Evolutionary conservation across 1,140 invertebrate genomes (phyloP), one percentile per base, ranked within the genome.

Genomic region (Arctopsyche grandis): DNA sequence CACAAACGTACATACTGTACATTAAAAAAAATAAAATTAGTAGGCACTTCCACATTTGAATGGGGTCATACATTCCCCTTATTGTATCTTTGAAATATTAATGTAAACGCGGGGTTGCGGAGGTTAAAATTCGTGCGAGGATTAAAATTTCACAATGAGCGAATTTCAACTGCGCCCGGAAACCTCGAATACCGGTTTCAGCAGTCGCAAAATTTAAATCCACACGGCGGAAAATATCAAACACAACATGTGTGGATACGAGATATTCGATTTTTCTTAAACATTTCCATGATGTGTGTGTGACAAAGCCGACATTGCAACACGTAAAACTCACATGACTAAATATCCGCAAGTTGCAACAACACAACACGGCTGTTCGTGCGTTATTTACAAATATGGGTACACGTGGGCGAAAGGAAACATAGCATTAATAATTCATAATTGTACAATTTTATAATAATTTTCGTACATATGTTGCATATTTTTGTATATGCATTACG

Each of bases 311-410:
- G 63, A 66, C 63, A 66, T 66, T 66, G 63, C 63, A 10, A 66
- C 21, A 29, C 24, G 63, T 66, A 66, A 29, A 66, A 10, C 63
- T 60, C 9, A 16, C 9, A 21, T 21, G 56, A 21, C 21, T 19
- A 21, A 60, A 60, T 21, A 21, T 60, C 56, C 56, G 56, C 56
- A 60, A 16, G 63, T 26, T 66, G 21, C 24, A 22, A 66, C 63
- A 63, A 7, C 5, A 16, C 69, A 19, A 5, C 63, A 21, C 14
- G 22, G 4, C 1, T 22, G 43, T 44, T 16, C 16, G 29, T 71
- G 38, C 43, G n/a, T 46, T 46, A 44, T 52, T 24, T 66, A 66
- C 63, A 66, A 29, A 66, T 66, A 66, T 66, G 63, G 63, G 9
- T 21, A 21, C 21, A 60, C 10, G 48, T 60, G 21, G 21, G 21